Percentiles rank a stretch among this genome's conserved stretches.
These are phyloP conservation scores for Halesus radiatus DNA, from an alignment of 1,140 invertebrate genomes.

Conservation along the genomic window DNA sequence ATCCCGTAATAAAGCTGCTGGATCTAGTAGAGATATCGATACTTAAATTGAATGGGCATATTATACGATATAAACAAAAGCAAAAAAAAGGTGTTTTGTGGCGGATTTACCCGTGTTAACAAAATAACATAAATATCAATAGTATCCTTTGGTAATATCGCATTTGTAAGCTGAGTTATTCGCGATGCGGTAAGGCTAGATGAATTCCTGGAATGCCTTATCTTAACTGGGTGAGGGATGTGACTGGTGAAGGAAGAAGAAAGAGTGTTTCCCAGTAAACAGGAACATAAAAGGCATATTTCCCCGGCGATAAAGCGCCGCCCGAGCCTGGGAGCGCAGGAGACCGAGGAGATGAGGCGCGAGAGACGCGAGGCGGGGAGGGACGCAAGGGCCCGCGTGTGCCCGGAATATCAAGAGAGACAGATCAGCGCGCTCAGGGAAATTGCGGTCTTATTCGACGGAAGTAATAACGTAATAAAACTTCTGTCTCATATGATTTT, in stretches of 20 bases:
- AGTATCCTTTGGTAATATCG: neutral
- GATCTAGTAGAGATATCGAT: too few relatives aligned
- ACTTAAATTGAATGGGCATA: too few relatives aligned
- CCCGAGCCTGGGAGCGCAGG: neutral
- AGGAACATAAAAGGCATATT: slow-evolving; percentile 26
- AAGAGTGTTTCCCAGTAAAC: slow-evolving; percentile 7
- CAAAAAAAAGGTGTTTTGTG: too few relatives aligned
- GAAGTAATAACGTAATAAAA: slow-evolving; percentile 37
- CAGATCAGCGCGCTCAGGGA: slow-evolving; percentile 28
- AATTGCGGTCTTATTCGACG: slow-evolving; percentile 35
- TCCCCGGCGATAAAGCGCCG: neutral
- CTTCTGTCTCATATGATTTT: slow-evolving; percentile 37
- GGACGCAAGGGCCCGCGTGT: neutral
- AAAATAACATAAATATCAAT: too few relatives aligned
- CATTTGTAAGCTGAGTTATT: neutral
- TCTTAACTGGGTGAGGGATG: slow-evolving; percentile 16
- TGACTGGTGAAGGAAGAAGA: neutral
- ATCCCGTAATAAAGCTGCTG: too few relatives aligned
- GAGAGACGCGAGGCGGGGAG: neutral
- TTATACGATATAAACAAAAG: too few relatives aligned
- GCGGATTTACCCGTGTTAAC: too few relatives aligned
- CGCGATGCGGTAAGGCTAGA: slow-evolving; percentile 9
- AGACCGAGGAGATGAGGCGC: too few relatives aligned
- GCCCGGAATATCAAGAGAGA: slow-evolving; percentile 4
- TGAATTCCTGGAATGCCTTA: slow-evolving; percentile 11